phyloP scores from a whole-genome alignment of 1,140 invertebrate genomes.

The Pachypsylla venusta region DNA sequence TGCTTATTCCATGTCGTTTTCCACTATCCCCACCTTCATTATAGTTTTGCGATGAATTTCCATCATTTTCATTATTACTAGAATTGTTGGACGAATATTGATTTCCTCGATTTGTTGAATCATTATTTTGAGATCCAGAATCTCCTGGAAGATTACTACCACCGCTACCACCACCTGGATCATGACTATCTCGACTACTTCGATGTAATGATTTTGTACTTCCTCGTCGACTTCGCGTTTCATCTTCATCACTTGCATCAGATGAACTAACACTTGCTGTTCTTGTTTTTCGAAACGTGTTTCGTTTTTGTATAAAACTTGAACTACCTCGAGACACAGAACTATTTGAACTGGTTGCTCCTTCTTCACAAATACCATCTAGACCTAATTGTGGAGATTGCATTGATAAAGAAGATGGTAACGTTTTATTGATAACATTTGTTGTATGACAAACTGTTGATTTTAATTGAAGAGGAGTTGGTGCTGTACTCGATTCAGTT shows the following conservation, averaged over 20 bases:
- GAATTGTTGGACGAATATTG: constrained; percentile 28
- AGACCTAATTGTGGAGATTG: constrained; percentile 39
- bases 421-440: constrained; percentile 38
- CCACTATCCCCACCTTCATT: constrained; percentile 23
- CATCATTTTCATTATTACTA: background rate
- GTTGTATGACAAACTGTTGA: constrained; percentile 15
- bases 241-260: constrained; percentile 80
- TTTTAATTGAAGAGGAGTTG: constrained; percentile 31
- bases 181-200: constrained; percentile 17
- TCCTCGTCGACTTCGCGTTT: constrained; percentile 58
- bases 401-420: no score
- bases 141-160: constrained; percentile 10
- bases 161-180: constrained; percentile 12
- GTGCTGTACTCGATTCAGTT: constrained; percentile 30
- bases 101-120: constrained; percentile 24
- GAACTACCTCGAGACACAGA: constrained; percentile 19
- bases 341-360: constrained; percentile 24
- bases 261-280: constrained; percentile 79
- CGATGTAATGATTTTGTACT: constrained; percentile 22
- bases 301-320: constrained; percentile 18
- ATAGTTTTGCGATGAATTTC: constrained; percentile 8
- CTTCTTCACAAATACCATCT: constrained; percentile 58
- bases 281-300: constrained; percentile 48
- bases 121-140: constrained; percentile 14
- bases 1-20: constrained; percentile 20